phyloP scores from a whole-genome alignment of 2,113 vertebrate species.

The Sclerurus mexicanus region DNA sequence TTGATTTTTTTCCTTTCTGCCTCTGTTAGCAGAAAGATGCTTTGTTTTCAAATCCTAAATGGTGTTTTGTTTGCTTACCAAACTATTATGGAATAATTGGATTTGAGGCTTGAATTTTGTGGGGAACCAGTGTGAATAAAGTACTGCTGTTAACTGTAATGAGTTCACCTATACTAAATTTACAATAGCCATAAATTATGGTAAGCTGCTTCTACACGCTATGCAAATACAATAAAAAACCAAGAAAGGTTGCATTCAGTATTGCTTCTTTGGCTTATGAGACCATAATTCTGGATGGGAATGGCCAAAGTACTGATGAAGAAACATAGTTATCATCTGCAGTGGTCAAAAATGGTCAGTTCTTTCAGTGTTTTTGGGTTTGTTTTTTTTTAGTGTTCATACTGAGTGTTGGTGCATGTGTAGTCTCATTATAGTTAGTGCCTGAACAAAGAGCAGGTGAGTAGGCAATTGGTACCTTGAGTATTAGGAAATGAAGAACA shows the following conservation, averaged over 20 bases:
- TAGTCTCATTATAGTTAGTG: neutral
- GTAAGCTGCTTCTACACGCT: neutral
- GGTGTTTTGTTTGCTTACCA: neutral
- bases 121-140: neutral
- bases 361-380: neutral
- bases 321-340: neutral
- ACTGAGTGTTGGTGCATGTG: fast-evolving
- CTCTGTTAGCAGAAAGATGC: slow-evolving; percentile 18
- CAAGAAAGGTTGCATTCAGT: neutral
- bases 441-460: neutral
- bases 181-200: neutral
- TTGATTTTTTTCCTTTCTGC: neutral
- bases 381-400: neutral
- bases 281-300: neutral
- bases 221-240: neutral
- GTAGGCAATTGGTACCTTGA: neutral
- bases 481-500: neutral
- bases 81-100: neutral
- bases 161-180: neutral
- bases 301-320: neutral
- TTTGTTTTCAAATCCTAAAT: slow-evolving; percentile 43
- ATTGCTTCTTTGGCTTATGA: neutral
- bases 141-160: neutral
- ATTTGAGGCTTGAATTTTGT: slow-evolving; percentile 7
- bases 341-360: neutral